A percentile compares a stretch with the other conserved stretches of the same genome.
Evolutionary conservation across 2,797 vertebrate genomes (phyloP).

Genomic region (Morus bassanus): DNA sequence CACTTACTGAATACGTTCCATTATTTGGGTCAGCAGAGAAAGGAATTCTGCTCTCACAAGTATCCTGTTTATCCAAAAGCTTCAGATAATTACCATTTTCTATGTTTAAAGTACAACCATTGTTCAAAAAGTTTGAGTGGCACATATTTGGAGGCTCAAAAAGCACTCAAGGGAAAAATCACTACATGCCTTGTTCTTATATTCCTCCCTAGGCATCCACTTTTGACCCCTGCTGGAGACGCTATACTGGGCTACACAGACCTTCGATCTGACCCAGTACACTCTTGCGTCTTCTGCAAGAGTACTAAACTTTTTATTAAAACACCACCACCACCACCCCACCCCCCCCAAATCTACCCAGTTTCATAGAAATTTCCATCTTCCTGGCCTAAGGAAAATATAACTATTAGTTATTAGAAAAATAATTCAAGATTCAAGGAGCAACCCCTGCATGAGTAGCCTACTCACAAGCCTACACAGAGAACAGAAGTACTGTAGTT

Average conservation of each 20-base stretch:
- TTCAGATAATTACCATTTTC: not conserved
- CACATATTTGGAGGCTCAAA: not conserved
- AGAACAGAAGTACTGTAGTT: not conserved
- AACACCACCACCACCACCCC: not conserved
- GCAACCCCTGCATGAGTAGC: not conserved
- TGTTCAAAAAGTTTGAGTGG: not conserved
- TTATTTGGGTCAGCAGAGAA: not conserved
- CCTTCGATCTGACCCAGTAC: not conserved
- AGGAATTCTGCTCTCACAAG: not conserved
- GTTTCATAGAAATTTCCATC: not conserved
- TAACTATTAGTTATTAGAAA: not conserved
- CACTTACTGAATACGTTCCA: not conserved
- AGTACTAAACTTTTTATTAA: not conserved
- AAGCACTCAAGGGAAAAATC: not conserved
- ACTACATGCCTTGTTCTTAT: not conserved
- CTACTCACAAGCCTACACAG: not conserved
- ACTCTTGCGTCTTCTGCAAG: not conserved
- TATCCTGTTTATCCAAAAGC: not conserved
- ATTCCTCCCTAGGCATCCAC: not conserved
- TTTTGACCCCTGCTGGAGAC: not conserved
- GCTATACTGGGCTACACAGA: not conserved
- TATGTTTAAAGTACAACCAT: not conserved
- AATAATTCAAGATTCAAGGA: not conserved
- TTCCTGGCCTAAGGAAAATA: not conserved
- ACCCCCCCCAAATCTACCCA: not conserved